Percentiles rank a stretch among this genome's conserved stretches.
phyloP scores from a whole-genome alignment of 2,888 invertebrate species.

The Seira ritae region DNA sequence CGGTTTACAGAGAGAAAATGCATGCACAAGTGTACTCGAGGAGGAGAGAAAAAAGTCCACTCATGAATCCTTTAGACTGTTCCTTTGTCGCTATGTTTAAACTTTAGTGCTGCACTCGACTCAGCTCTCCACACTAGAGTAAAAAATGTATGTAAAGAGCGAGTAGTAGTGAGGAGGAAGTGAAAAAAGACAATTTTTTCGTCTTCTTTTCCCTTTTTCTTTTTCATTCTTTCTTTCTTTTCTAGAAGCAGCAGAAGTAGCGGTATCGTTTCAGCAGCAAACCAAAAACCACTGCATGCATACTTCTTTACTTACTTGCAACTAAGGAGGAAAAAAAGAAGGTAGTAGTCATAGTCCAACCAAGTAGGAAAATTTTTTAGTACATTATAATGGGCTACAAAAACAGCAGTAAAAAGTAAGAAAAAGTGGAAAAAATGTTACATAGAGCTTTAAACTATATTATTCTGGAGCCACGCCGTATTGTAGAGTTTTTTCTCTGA shows the following conservation, averaged over 20 bases:
- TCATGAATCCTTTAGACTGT: slow-evolving; percentile 55
- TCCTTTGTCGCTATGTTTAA: not conserved
- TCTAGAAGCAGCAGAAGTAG: too few species aligned
- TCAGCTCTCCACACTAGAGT: not conserved
- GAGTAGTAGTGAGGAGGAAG: slow-evolving; percentile 23
- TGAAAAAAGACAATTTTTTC: slow-evolving; percentile 32
- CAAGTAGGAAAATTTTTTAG: not conserved
- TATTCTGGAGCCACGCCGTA: not conserved
- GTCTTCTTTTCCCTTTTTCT: not conserved
- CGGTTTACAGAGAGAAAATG: slow-evolving; percentile 23
- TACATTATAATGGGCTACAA: not conserved
- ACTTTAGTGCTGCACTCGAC: not conserved
- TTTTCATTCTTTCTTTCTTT: not conserved
- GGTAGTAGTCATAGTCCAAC: not conserved
- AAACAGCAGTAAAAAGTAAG: not conserved
- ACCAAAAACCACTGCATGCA: not conserved
- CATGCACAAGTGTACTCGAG: slow-evolving; percentile 36
- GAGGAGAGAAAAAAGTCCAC: not conserved
- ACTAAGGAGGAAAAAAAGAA: not conserved
- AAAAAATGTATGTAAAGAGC: not conserved
- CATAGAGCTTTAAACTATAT: not conserved
- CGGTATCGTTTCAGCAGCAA: too few species aligned
- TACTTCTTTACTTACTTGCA: too few species aligned
- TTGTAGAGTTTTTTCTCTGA: not conserved
- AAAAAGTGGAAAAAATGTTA: not conserved